phyloP scores from a whole-genome alignment of 2,888 invertebrate species.

The Sesia apiformis region DNA sequence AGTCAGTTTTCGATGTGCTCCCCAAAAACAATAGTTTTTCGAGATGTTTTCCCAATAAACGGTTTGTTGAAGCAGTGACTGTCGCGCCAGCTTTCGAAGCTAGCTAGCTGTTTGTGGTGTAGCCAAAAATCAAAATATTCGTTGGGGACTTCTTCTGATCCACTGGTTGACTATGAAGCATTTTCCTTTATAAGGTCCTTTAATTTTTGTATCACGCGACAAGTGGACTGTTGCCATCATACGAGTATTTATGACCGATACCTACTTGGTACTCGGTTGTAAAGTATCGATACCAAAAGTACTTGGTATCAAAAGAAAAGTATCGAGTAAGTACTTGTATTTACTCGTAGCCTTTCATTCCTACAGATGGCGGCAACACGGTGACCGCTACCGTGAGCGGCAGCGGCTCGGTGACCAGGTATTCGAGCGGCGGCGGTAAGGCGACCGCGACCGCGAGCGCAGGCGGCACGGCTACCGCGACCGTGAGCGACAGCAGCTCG shows the following conservation, averaged over 20 bases:
- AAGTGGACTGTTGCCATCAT: background rate
- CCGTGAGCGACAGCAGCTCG: too few relatives aligned
- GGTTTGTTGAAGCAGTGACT: constrained; percentile 7
- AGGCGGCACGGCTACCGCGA: too few relatives aligned
- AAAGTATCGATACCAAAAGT: background rate
- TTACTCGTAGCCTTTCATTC: background rate
- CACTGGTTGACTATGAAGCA: too few relatives aligned
- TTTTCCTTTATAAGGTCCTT: too few relatives aligned
- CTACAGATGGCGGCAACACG: background rate
- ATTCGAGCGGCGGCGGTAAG: too few relatives aligned
- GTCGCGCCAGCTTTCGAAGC: constrained; percentile 6
- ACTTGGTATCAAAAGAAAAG: background rate
- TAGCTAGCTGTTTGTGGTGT: too few relatives aligned
- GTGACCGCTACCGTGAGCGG: too few relatives aligned
- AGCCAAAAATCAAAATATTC: too few relatives aligned
- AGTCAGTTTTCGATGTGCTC: constrained; percentile 3
- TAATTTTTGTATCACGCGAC: too few relatives aligned
- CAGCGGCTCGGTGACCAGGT: too few relatives aligned
- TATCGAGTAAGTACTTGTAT: background rate
- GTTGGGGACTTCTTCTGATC: too few relatives aligned
- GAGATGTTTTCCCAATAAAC: constrained; percentile 5
- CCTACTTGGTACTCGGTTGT: background rate
- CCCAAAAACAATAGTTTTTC: constrained; percentile 2
- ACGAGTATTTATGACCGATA: background rate
- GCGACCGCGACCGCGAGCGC: too few relatives aligned